Evolutionary conservation across 35 echinoderm and acorn worm species (phyloP).

Genomic region (Diadema setosum): DNA sequence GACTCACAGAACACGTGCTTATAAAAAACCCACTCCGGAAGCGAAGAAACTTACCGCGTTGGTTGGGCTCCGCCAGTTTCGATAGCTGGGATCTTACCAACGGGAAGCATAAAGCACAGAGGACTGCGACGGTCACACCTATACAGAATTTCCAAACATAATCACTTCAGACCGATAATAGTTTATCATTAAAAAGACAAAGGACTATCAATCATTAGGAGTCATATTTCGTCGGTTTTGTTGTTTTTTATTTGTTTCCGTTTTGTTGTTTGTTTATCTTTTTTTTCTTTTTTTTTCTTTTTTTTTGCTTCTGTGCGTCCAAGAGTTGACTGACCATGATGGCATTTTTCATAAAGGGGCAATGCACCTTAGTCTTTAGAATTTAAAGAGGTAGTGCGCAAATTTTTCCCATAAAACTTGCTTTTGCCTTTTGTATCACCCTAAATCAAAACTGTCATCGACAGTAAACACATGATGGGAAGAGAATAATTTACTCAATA

Average conservation of each 20-base stretch:
- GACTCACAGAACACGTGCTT: not conserved
- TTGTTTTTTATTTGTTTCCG: not conserved
- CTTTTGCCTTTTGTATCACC: too few relatives aligned
- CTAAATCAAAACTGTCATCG: too few relatives aligned
- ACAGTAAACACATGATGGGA: too few relatives aligned
- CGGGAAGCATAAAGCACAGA: not conserved
- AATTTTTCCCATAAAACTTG: too few relatives aligned
- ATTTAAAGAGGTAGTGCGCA: too few relatives aligned
- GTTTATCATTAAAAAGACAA: not conserved
- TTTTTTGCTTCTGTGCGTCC: not conserved
- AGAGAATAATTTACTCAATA: too few relatives aligned
- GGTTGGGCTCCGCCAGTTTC: not conserved
- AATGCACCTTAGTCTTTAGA: too few relatives aligned
- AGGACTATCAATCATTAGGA: not conserved
- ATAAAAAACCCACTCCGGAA: not conserved
- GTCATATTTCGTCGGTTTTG: not conserved
- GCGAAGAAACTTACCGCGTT: not conserved
- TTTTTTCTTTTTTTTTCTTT: too few relatives aligned
- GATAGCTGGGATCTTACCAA: not conserved
- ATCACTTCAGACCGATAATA: not conserved
- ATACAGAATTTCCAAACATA: not conserved
- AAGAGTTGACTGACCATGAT: not conserved
- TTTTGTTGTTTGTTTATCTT: not conserved
- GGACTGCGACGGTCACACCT: not conserved
- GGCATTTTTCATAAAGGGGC: too few relatives aligned